These are phyloP conservation scores for Indicator indicator DNA, from an alignment of 2,113 vertebrate species.

Conservation along the genomic window DNA sequence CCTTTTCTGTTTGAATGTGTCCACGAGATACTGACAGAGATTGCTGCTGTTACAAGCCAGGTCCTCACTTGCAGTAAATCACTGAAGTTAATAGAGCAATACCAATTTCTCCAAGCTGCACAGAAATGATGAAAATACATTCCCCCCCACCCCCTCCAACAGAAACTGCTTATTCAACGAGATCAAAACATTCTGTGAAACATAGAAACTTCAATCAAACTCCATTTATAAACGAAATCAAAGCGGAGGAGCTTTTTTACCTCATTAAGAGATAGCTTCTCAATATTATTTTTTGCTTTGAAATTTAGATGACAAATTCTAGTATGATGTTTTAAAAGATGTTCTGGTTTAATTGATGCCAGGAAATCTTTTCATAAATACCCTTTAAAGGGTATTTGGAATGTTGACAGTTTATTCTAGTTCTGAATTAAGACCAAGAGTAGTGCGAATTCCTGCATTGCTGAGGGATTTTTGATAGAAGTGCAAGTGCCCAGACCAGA, in stretches of 20 bases:
- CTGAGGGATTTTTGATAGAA: background rate
- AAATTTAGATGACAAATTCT: conserved; percentile 32
- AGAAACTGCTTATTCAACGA: conserved; percentile 57
- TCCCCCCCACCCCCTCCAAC: background rate
- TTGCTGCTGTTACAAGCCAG: conserved; percentile 18
- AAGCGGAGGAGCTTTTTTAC: conserved; percentile 35
- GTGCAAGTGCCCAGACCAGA: background rate
- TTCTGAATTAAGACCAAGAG: background rate
- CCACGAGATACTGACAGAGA: background rate
- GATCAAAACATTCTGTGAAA: conserved; percentile 35
- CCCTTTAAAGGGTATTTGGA: background rate
- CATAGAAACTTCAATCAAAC: conserved; percentile 29
- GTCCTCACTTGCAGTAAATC: conserved; percentile 34
- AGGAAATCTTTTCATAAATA: background rate
- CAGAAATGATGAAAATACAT: conserved; percentile 41
- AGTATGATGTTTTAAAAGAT: background rate
- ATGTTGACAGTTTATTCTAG: background rate
- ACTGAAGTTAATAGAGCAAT: conserved; percentile 31
- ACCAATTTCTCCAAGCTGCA: conserved; percentile 22
- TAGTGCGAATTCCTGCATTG: accelerated
- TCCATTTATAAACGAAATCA: conserved; percentile 30
- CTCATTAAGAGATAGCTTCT: conserved; percentile 35
- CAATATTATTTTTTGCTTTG: background rate
- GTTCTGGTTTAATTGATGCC: background rate
- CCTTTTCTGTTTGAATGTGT: conserved; percentile 11